These are phyloP conservation scores for Nothocercus nigrocapillus DNA, from an alignment of 2,113 vertebrate genomes.

Conservation along the genomic window DNA sequence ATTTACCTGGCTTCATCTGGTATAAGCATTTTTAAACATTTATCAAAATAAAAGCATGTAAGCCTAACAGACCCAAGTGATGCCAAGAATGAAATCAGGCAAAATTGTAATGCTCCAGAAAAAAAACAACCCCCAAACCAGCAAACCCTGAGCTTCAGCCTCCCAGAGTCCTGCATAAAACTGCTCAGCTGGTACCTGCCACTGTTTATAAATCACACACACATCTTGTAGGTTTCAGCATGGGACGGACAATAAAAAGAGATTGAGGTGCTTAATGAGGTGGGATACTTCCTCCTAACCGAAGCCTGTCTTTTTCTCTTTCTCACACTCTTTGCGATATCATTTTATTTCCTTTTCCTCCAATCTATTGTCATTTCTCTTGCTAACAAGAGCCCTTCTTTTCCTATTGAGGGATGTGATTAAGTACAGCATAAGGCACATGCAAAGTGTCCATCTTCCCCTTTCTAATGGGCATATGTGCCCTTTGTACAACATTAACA, in stretches of 20 bases:
- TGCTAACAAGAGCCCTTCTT: background rate
- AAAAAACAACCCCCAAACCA: background rate
- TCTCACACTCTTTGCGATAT: background rate
- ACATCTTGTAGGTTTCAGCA: background rate
- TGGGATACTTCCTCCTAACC: slow-evolving; percentile 29
- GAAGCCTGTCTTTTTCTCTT: background rate
- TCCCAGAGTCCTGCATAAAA: slow-evolving; percentile 20
- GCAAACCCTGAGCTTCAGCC: background rate
- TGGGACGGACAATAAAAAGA: slow-evolving; percentile 30
- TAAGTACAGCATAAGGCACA: background rate
- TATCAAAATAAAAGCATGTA: slow-evolving; percentile 9
- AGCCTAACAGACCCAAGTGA: background rate
- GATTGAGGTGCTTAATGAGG: slow-evolving; percentile 58
- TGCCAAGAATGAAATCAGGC: background rate
- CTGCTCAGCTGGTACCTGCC: slow-evolving; percentile 4
- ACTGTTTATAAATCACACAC: slow-evolving; percentile 44
- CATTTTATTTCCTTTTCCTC: background rate
- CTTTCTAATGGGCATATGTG: background rate
- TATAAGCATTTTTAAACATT: slow-evolving; percentile 1
- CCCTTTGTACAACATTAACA: background rate
- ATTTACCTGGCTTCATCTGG: background rate
- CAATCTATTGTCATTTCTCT: background rate
- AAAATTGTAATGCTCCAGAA: background rate
- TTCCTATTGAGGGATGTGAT: background rate
- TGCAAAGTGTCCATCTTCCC: background rate